These are phyloP conservation scores for Erpobdella octoculata DNA, from an alignment of 2,888 invertebrate genomes.

Conservation along the genomic window DNA sequence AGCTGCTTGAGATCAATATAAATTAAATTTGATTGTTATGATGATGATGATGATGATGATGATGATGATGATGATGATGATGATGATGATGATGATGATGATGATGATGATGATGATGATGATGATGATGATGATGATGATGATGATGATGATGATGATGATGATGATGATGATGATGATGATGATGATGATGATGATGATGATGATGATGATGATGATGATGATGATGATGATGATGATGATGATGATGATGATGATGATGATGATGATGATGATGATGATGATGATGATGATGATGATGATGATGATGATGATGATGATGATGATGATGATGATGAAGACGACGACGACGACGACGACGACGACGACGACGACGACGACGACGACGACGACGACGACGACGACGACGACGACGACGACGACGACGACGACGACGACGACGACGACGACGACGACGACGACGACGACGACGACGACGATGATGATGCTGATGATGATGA, in stretches of 20 bases:
- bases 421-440: constrained; percentile 7
- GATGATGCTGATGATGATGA: too few relatives aligned
- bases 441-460: constrained; percentile 4
- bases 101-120: constrained; percentile 25
- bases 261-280: constrained; percentile 20
- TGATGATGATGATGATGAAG: too few relatives aligned
- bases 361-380: constrained; percentile 7
- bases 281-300: constrained; percentile 19
- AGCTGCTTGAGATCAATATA: background rate
- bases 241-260: constrained; percentile 19
- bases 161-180: constrained; percentile 20
- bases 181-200: background rate
- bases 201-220: constrained; percentile 11
- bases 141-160: constrained; percentile 6
- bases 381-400: background rate
- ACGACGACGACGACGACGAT: constrained; percentile 1
- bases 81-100: constrained; percentile 22
- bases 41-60: constrained; percentile 18
- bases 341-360: too few relatives aligned
- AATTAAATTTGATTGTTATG: too few relatives aligned
- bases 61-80: constrained; percentile 18
- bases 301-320: constrained; percentile 20
- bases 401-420: constrained; percentile 2
- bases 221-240: constrained; percentile 20
- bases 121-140: constrained; percentile 14